Base-by-base conservation (phyloP, 2,113 vertebrate genomes). In the Tragelaphus imberbis region DNA sequence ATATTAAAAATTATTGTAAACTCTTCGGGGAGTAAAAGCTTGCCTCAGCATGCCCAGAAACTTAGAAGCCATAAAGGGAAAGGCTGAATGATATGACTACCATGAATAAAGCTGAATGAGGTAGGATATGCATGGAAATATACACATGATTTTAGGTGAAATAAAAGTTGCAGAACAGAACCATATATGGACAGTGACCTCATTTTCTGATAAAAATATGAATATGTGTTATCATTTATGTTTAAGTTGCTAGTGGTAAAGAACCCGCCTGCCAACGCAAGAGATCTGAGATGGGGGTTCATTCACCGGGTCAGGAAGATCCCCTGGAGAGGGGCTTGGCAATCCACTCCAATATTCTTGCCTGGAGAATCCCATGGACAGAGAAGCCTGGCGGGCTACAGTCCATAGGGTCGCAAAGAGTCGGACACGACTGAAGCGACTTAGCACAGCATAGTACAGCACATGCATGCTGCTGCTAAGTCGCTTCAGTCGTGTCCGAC, bases 151-250 rank as follows among this genome's bases (percentile, higher is more conserved):
- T 90, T 49, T 88, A 87, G 87, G 28, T 88, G 36, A 79, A 91
- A 96, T 80, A 49, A 23, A 77, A 59, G 49, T 87, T 93, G n/a
- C 49, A 96, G 56, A 95, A 79, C 10, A 90, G 77, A 96, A 93
- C 49, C 94, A 61, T 80, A 90, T 25, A 59, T 30, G 61, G 30
- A 92, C 17, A 40, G 4, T 55, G 28, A 86, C 16, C 63, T 71
- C 15, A 90, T 58, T 94, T 87, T 95, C 40, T 71, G 51, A 87
- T 92, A 86, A 86, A 93, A 96, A 61, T 65, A 8, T 94, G 47
- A 58, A 23, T 65, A 68, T 25, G 5, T 49, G 68, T 91, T 91
- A 56, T 85, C 21, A 77, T 90, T 55, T 82, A 59, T 68, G 4
- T 89, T 82, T 40, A 9, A 63, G 71, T 13, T 77, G 71, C 23